Evolutionary conservation across 1,140 invertebrate species (phyloP).

Genomic region (Papilio helenus): DNA sequence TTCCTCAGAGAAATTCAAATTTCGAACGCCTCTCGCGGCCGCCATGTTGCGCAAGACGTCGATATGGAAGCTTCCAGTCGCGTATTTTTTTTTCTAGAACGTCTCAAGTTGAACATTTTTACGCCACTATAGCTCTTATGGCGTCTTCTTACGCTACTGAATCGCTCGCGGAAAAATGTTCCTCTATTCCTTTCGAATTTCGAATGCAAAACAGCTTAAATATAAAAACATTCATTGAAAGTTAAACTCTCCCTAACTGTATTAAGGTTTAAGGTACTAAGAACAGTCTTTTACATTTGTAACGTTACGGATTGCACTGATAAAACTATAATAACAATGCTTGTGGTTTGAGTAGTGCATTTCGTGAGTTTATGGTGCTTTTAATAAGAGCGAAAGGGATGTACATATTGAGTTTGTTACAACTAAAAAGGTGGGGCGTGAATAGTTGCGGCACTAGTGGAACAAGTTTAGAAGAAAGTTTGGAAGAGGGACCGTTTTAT

Average conservation of each 20-base stretch:
- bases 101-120: constrained; percentile 80
- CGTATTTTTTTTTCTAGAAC: constrained; percentile 76
- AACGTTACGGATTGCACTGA: constrained; percentile 43
- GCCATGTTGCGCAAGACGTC: constrained; percentile 81
- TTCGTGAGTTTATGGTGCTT: constrained; percentile 53
- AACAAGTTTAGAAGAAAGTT: constrained; percentile 77
- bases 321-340: constrained; percentile 79
- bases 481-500: constrained; percentile 76
- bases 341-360: constrained; percentile 58
- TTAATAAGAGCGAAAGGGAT: constrained; percentile 54
- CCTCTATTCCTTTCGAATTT: constrained; percentile 58
- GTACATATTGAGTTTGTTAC: constrained; percentile 49
- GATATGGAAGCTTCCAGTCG: constrained; percentile 73
- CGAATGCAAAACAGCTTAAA: constrained; percentile 45
- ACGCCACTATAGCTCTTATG: constrained; percentile 78
- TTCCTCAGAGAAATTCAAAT: constrained; percentile 80
- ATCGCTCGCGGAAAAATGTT: constrained; percentile 81
- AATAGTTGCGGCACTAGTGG: constrained; percentile 76
- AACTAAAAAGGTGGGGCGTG: constrained; percentile 61
- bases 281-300: constrained; percentile 35
- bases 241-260: background rate
- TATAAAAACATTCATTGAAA: constrained; percentile 20
- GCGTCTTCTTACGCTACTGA: constrained; percentile 72
- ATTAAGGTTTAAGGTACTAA: constrained; percentile 44
- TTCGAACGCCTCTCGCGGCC: constrained; percentile 73